These are phyloP conservation scores for Charina bottae DNA, from an alignment of 2,113 vertebrate species.

Conservation along the genomic window DNA sequence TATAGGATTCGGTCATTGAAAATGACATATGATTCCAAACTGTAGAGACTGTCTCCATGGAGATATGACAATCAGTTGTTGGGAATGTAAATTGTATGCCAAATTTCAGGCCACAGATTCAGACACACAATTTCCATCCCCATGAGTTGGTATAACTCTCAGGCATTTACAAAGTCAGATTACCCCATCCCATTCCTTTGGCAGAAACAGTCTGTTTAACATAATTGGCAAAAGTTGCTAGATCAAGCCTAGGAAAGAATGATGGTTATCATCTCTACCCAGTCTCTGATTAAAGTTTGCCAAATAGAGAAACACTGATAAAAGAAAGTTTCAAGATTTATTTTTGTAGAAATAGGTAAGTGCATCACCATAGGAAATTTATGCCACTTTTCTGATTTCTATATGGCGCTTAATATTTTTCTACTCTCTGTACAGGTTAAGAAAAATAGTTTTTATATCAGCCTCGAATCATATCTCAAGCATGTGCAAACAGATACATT, in stretches of 20 bases:
- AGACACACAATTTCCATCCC: not conserved
- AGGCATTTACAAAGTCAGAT: not conserved
- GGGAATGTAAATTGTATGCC: not conserved
- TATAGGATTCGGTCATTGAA: not conserved
- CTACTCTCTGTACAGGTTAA: not conserved
- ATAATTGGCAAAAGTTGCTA: not conserved
- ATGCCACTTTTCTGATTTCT: not conserved
- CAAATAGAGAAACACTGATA: not conserved
- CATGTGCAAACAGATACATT: not conserved
- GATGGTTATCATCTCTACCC: not conserved
- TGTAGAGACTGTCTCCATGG: not conserved
- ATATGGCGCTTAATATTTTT: not conserved
- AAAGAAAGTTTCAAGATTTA: not conserved
- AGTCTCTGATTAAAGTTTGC: not conserved
- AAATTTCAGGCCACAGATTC: not conserved
- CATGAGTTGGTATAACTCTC: not conserved
- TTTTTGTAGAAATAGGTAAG: not conserved
- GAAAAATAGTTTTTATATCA: not conserved
- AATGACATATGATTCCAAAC: not conserved
- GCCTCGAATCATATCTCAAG: not conserved
- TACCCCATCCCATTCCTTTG: not conserved
- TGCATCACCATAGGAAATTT: not conserved
- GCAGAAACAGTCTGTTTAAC: not conserved
- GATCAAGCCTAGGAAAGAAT: not conserved
- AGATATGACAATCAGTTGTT: not conserved